These are phyloP conservation scores for Eupeodes luniger DNA, from an alignment of 2,888 invertebrate species.

Conservation along the genomic window DNA sequence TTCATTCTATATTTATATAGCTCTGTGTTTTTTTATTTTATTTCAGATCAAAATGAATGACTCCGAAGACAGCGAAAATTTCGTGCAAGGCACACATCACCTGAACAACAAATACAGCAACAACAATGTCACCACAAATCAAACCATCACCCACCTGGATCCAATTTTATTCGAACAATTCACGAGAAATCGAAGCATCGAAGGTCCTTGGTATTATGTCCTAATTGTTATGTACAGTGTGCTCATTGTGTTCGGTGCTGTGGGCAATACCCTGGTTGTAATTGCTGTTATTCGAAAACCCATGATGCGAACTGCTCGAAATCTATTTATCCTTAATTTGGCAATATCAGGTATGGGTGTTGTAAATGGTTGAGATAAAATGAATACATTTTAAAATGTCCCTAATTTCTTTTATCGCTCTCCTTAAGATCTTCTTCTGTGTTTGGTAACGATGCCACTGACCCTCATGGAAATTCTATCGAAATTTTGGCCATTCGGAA, in stretches of 20 bases:
- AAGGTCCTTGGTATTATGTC: slow-evolving; percentile 88
- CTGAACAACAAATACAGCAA: slow-evolving; percentile 30
- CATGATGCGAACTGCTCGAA: slow-evolving; percentile 95
- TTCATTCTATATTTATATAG: too few relatives aligned
- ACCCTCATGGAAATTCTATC: slow-evolving; percentile 94
- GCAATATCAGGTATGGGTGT: slow-evolving; percentile 87
- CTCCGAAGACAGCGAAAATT: slow-evolving; percentile 56
- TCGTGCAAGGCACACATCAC: slow-evolving; percentile 55
- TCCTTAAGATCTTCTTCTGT: slow-evolving; percentile 89
- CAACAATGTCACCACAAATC: slow-evolving; percentile 37
- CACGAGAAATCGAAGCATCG: slow-evolving; percentile 89
- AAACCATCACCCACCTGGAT: slow-evolving; percentile 68
- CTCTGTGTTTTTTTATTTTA: neutral
- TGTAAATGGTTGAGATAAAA: slow-evolving; percentile 57
- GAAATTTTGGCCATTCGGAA: slow-evolving; percentile 94
- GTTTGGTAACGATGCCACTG: slow-evolving; percentile 95
- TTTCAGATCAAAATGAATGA: slow-evolving; percentile 72
- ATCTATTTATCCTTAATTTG: slow-evolving; percentile 96
- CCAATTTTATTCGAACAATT: slow-evolving; percentile 85
- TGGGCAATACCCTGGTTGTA: slow-evolving; percentile 95
- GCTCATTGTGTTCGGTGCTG: slow-evolving; percentile 91
- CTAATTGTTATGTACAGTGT: slow-evolving; percentile 89
- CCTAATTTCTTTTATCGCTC: neutral
- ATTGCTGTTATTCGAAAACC: slow-evolving; percentile 91
- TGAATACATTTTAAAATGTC: neutral